phyloP scores from a whole-genome alignment of 1,140 invertebrate genomes.

The Drosophila ironensis region DNA sequence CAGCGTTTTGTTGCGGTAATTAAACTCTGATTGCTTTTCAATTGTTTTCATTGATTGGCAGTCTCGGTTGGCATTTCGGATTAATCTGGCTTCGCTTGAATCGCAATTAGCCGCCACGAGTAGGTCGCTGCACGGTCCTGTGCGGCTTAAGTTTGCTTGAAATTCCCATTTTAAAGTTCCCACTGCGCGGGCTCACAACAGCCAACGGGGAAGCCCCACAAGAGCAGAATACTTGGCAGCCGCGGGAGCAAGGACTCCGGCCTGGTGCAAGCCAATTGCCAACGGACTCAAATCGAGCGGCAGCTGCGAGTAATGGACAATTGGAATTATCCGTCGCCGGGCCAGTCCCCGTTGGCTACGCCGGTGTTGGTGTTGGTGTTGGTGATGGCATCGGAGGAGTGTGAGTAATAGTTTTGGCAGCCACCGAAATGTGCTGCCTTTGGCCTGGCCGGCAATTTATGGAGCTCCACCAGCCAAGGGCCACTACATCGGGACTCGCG shows the following conservation, averaged over 20 bases:
- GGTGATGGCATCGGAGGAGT: constrained; percentile 24
- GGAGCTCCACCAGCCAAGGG: constrained; percentile 60
- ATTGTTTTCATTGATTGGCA: constrained; percentile 77
- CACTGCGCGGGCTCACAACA: neutral
- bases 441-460: constrained; percentile 60
- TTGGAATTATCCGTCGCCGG: constrained; percentile 75
- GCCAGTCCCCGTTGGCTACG: too few relatives aligned
- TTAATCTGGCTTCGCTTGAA: constrained; percentile 41
- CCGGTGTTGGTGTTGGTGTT: too few relatives aligned
- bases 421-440: constrained; percentile 50
- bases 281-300: constrained; percentile 71
- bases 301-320: constrained; percentile 78
- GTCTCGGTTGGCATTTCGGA: constrained; percentile 28
- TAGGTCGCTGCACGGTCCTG: neutral
- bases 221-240: constrained; percentile 54
- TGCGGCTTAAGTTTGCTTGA: constrained; percentile 18
- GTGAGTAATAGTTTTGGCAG: constrained; percentile 80
- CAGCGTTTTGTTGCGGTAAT: constrained; percentile 69
- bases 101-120: constrained; percentile 38
- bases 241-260: constrained; percentile 32
- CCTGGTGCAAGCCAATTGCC: constrained; percentile 54
- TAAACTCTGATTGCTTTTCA: constrained; percentile 78
- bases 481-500: constrained; percentile 28
- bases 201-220: constrained; percentile 43
- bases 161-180: neutral